A percentile compares a stretch with the other conserved stretches of the same genome.
phyloP scores from a whole-genome alignment of 1,140 invertebrate species.

The Drosophila saltans region DNA sequence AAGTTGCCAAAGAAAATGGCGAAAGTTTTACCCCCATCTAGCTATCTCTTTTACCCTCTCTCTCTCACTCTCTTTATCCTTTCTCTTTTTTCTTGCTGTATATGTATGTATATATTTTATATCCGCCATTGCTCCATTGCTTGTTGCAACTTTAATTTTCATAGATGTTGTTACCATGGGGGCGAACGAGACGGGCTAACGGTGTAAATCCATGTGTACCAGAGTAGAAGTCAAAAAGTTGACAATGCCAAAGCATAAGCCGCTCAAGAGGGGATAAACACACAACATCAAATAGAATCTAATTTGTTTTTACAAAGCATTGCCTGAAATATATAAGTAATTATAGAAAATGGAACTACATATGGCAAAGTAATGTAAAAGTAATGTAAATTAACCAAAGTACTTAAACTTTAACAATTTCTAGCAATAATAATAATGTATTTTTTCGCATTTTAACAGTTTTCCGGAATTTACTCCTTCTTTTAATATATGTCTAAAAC shows the following conservation, averaged over 20 bases:
- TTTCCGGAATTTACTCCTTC: too few species aligned
- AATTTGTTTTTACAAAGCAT: constrained; percentile 7
- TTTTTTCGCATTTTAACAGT: too few species aligned
- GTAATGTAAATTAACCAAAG: too few species aligned
- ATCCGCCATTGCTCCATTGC: constrained; percentile 34
- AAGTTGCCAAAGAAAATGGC: constrained; percentile 77
- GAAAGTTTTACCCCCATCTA: constrained; percentile 62
- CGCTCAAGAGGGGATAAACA: neutral
- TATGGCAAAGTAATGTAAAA: too few species aligned
- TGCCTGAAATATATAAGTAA: neutral
- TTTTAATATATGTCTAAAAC: too few species aligned
- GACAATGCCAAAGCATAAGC: neutral
- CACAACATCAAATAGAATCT: neutral
- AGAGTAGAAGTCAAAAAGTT: constrained; percentile 19
- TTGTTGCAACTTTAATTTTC: constrained; percentile 54
- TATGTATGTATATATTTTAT: constrained; percentile 48
- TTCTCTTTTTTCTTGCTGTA: constrained; percentile 38
- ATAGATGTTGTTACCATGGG: neutral
- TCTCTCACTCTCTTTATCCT: constrained; percentile 28
- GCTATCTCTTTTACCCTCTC: neutral
- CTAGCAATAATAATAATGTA: too few species aligned
- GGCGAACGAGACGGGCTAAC: too few species aligned
- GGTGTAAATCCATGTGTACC: constrained; percentile 16
- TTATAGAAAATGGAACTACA: neutral
- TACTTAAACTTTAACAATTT: too few species aligned